Conservation (phyloP, 2,888 invertebrate genomes). For the Alloscopus bannaensis region DNA sequence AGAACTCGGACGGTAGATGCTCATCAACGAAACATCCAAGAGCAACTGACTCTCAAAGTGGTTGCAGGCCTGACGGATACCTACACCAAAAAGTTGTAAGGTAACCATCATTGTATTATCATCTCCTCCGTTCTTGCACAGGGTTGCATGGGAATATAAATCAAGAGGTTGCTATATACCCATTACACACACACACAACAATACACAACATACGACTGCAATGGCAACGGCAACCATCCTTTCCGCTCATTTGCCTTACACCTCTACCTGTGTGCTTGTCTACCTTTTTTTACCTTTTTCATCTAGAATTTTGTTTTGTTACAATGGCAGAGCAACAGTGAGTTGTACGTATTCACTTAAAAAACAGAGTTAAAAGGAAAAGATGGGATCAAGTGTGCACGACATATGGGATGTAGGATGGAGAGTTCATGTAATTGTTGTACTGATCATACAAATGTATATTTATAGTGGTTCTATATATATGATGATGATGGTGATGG, state of each 20-base stretch:
- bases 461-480: not conserved
- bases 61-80: slow-evolving; percentile 27
- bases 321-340: slow-evolving; percentile 1
- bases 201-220: slow-evolving; percentile 1
- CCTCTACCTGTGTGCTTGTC: not conserved
- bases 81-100: not conserved
- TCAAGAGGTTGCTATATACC: not conserved
- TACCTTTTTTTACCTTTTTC: slow-evolving; percentile 6
- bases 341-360: slow-evolving; percentile 8
- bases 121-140: not conserved
- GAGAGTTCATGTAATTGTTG: slow-evolving; percentile 9
- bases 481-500: slow-evolving; percentile 1
- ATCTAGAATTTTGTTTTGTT: slow-evolving; percentile 4
- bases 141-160: not conserved
- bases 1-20: slow-evolving; percentile 30
- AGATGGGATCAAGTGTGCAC: slow-evolving; percentile 46
- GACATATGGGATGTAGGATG: slow-evolving; percentile 50
- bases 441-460: slow-evolving; percentile 30
- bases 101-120: not conserved
- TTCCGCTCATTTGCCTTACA: slow-evolving; percentile 46
- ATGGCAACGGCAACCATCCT: slow-evolving; percentile 42
- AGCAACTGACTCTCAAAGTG: slow-evolving; percentile 61
- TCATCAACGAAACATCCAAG: slow-evolving; percentile 40
- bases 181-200: slow-evolving; percentile 7
- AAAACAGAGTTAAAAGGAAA: slow-evolving; percentile 39